Conservation (phyloP, 1,140 invertebrate genomes). For the Drosophila tropicalis region DNA sequence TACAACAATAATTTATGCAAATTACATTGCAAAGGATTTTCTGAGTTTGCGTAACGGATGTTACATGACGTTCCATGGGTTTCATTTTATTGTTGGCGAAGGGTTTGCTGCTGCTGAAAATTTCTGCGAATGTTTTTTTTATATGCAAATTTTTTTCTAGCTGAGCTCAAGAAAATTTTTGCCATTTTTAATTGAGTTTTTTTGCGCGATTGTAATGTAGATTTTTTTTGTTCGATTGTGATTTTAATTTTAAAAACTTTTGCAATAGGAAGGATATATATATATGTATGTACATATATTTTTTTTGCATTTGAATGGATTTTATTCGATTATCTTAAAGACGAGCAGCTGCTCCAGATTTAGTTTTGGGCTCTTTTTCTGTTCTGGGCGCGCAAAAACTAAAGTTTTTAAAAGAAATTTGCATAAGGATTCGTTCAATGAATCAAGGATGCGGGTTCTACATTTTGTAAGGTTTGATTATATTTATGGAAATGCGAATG, state of each 20-base stretch:
- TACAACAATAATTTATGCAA: constrained; percentile 79
- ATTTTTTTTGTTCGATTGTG: constrained; percentile 78
- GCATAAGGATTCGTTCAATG: constrained; percentile 36
- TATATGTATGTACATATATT: neutral
- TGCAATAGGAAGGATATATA: constrained; percentile 45
- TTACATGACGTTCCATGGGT: constrained; percentile 69
- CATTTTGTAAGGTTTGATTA: constrained; percentile 41
- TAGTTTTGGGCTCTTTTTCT: constrained; percentile 23
- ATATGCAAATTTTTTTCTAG: constrained; percentile 66
- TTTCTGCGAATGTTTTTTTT: constrained; percentile 65
- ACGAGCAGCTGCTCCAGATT: constrained; percentile 55
- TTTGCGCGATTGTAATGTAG: constrained; percentile 77
- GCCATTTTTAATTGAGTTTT: constrained; percentile 74
- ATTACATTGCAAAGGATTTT: constrained; percentile 53
- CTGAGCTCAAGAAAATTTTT: constrained; percentile 44
- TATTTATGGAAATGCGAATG: constrained; percentile 42
- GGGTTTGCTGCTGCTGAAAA: constrained; percentile 53
- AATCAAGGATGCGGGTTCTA: constrained; percentile 34
- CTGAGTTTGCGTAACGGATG: constrained; percentile 60
- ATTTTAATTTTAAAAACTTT: constrained; percentile 66
- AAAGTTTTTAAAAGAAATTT: constrained; percentile 43
- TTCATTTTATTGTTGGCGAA: constrained; percentile 37
- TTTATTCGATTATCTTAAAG: constrained; percentile 57
- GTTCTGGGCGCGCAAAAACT: neutral
- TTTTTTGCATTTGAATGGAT: constrained; percentile 74